Base-by-base conservation (phyloP, 2,797 vertebrate species). In the Steatocranus sp. region DNA sequence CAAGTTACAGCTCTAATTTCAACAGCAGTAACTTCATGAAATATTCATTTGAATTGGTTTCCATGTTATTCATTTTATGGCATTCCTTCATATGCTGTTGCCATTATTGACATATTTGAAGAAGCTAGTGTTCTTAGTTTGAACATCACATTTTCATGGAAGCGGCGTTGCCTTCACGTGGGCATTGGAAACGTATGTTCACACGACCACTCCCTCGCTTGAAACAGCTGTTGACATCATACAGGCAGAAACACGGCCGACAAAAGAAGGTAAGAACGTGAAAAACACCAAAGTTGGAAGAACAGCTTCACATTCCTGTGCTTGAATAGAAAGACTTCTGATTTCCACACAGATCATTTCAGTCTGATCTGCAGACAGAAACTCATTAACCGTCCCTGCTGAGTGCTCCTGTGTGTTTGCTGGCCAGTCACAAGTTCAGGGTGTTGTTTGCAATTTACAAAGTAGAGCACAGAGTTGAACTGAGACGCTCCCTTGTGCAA, bases 291-390 rank as follows among this genome's bases (percentile, higher is more conserved):
- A 68, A 43, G 11, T 2, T 68, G 36, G 20, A 43, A 17, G 36
- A 68, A 25, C 20, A 68, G 6, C 38, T 25, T 43, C 63, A 34
- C 56, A 1, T 61, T 11, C 56, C n/a, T 34, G 10, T 3, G 11
- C 18, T 20, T 58, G 54, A 30, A 11, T 7, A 11, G 32, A 61
- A 61, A 20, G 4, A 20, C 32, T 23, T 38, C n/a, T 66, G n/a
- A 0, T 0, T 30, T 0, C 5, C 34, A 38, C 61, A 41, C 12
- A 58, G 9, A 58, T 58, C 3, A n/a, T 32, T 32, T 58, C 17
- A 58, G 54, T 34, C 54, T 58, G 54, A 56, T 30, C 8, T 56
- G 18, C 17, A 46, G 56, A 61, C n/a, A 38, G 34, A 25, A 41
- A 41, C 36, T 15, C 36, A 41, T 23, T 25, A 15, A 25, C 20